phyloP scores from a whole-genome alignment of 2,113 vertebrate genomes.

The Morone saxatilis region DNA sequence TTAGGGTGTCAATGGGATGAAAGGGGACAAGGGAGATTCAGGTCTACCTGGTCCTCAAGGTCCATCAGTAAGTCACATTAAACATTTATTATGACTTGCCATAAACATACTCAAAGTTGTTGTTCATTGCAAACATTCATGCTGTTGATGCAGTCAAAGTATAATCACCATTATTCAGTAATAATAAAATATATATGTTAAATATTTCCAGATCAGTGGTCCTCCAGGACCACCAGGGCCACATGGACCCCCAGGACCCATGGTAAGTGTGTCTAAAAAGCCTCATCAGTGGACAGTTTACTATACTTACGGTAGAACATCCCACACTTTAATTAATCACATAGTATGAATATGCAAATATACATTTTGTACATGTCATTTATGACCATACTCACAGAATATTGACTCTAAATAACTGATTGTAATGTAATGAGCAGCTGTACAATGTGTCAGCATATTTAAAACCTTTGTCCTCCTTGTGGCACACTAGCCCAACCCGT shows the following conservation, averaged over 20 bases:
- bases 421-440: neutral
- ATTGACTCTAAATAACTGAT: neutral
- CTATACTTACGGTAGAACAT: neutral
- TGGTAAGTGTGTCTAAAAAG: constrained; percentile 87
- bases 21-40: constrained; percentile 94
- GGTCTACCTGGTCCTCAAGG: constrained; percentile 93
- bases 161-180: too few species aligned
- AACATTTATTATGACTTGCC: neutral
- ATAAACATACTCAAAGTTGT: neutral
- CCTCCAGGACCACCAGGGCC: constrained; percentile 92
- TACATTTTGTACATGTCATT: neutral
- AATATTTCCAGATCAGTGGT: constrained; percentile 88
- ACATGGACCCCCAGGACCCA: constrained; percentile 95
- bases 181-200: neutral
- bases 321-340: neutral
- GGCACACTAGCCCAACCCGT: neutral
- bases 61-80: constrained; percentile 89
- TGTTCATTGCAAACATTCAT: neutral
- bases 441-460: neutral
- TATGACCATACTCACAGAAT: neutral
- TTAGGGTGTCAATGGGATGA: constrained; percentile 92
- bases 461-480: neutral
- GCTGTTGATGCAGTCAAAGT: neutral
- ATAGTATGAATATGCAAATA: neutral
- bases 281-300: neutral